These are phyloP conservation scores for Lycorma delicatula DNA, from an alignment of 1,140 invertebrate species.

Conservation along the genomic window DNA sequence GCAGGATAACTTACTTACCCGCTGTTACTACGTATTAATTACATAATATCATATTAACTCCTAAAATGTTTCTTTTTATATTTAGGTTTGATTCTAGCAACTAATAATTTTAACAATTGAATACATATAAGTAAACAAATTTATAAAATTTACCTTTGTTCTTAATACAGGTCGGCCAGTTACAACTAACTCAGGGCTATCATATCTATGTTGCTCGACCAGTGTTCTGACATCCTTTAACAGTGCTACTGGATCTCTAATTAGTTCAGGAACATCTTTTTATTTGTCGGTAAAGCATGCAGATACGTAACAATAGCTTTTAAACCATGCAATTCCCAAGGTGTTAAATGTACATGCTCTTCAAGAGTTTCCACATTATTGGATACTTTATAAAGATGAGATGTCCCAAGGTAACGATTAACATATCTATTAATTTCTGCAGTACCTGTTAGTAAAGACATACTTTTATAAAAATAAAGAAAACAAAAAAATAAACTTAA, in stretches of 20 bases:
- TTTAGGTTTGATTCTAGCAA: too few relatives aligned
- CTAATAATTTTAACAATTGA: too few relatives aligned
- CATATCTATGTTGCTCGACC: slow-evolving; percentile 78
- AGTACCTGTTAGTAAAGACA: too few relatives aligned
- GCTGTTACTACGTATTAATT: too few relatives aligned
- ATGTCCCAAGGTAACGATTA: slow-evolving; percentile 72
- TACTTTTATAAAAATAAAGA: too few relatives aligned
- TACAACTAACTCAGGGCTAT: slow-evolving; percentile 69
- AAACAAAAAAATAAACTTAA: too few relatives aligned
- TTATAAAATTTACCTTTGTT: too few relatives aligned
- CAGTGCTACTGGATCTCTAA: slow-evolving; percentile 79
- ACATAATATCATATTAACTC: too few relatives aligned
- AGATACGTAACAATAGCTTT: slow-evolving; percentile 89
- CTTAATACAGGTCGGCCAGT: slow-evolving; percentile 48
- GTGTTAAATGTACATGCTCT: slow-evolving; percentile 64
- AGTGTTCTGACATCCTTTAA: slow-evolving; percentile 81
- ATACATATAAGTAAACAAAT: too few relatives aligned
- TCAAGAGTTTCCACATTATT: slow-evolving; percentile 37
- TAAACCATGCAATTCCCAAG: slow-evolving; percentile 77
- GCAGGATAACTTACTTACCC: too few relatives aligned
- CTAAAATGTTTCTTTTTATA: too few relatives aligned
- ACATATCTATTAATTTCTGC: too few relatives aligned
- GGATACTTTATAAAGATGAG: slow-evolving; percentile 59
- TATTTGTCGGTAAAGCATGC: slow-evolving; percentile 74
- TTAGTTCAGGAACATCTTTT: slow-evolving; percentile 85